These are phyloP conservation scores for Thrips palmi DNA, from an alignment of 1,140 invertebrate species.

Conservation along the genomic window DNA sequence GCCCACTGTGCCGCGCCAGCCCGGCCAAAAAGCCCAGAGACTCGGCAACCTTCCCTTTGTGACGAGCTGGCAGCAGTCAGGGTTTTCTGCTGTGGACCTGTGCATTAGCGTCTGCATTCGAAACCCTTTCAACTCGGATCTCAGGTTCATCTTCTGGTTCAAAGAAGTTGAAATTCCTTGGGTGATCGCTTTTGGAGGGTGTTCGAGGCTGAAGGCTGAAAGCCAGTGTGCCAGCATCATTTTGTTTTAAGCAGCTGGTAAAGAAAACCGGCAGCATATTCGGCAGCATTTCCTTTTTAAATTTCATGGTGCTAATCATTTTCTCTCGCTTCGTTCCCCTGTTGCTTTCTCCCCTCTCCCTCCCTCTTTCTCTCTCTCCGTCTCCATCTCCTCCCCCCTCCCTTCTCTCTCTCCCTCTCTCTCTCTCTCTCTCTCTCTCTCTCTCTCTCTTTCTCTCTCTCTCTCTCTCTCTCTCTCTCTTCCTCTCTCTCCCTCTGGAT, in stretches of 20 bases:
- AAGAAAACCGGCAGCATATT: background rate
- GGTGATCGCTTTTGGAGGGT: too few species aligned
- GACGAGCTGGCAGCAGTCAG: too few species aligned
- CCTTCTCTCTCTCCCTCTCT: slow-evolving; percentile 7
- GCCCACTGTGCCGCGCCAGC: too few species aligned
- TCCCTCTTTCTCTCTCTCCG: slow-evolving; percentile 5
- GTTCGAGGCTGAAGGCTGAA: too few species aligned
- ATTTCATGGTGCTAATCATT: background rate
- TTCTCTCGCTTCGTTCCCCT: slow-evolving; percentile 11
- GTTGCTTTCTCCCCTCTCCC: background rate
- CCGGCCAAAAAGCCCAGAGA: too few species aligned
- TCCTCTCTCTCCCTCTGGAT: background rate
- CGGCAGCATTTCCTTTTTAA: background rate
- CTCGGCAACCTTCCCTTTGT: too few species aligned
- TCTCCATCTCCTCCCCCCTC: slow-evolving; percentile 3
- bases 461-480: slow-evolving; percentile 4
- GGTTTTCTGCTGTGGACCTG: too few species aligned
- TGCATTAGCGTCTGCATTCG: too few species aligned
- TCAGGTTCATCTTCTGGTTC: too few species aligned
- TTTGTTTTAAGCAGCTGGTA: background rate
- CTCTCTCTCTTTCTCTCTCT: slow-evolving; percentile 4
- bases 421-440: slow-evolving; percentile 10
- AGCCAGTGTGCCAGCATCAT: background rate
- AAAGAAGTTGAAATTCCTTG: too few species aligned
- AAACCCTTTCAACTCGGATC: too few species aligned